A percentile compares a stretch with the other conserved stretches of the same genome.
These are phyloP conservation scores for Drosophila falleni DNA, from an alignment of 2,888 invertebrate species.

Conservation along the genomic window DNA sequence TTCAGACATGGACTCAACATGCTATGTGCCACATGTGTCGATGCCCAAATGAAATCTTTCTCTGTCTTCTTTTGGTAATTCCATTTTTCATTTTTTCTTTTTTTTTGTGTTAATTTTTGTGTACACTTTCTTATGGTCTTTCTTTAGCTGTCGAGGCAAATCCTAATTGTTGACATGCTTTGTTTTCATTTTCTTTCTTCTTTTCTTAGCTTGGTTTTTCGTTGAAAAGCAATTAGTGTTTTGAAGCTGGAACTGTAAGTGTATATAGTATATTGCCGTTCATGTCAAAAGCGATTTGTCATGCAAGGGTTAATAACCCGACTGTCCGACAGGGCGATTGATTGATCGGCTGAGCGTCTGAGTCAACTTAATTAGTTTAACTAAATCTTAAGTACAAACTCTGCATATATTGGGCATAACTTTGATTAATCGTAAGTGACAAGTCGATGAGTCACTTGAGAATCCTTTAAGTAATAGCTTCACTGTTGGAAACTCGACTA, in stretches of 20 bases:
- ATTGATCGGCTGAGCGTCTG: constrained; percentile 57
- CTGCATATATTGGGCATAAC: neutral
- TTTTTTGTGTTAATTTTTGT: constrained; percentile 35
- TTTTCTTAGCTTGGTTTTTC: constrained; percentile 24
- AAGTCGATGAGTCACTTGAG: constrained; percentile 1
- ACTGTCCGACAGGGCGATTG: constrained; percentile 41
- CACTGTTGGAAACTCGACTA: neutral
- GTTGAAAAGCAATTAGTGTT: constrained; percentile 70
- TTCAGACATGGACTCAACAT: constrained; percentile 46
- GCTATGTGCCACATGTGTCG: constrained; percentile 59
- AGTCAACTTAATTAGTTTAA: constrained; percentile 24
- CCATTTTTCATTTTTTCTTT: constrained; percentile 12
- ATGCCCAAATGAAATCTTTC: constrained; percentile 48
- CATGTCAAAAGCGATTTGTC: constrained; percentile 69
- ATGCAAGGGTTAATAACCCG: constrained; percentile 64
- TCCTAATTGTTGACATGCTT: constrained; percentile 53
- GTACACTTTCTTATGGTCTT: constrained; percentile 32
- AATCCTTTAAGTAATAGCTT: constrained; percentile 1
- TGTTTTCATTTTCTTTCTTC: constrained; percentile 13
- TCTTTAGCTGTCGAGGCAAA: constrained; percentile 24
- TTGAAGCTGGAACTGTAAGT: constrained; percentile 17
- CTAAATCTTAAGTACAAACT: constrained; percentile 9
- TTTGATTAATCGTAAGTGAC: constrained; percentile 17
- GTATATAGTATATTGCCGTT: constrained; percentile 52
- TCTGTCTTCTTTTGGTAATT: constrained; percentile 10